These are phyloP conservation scores for Botrylloides violaceus DNA, from an alignment of 23 tunicate genomes.

Conservation along the genomic window DNA sequence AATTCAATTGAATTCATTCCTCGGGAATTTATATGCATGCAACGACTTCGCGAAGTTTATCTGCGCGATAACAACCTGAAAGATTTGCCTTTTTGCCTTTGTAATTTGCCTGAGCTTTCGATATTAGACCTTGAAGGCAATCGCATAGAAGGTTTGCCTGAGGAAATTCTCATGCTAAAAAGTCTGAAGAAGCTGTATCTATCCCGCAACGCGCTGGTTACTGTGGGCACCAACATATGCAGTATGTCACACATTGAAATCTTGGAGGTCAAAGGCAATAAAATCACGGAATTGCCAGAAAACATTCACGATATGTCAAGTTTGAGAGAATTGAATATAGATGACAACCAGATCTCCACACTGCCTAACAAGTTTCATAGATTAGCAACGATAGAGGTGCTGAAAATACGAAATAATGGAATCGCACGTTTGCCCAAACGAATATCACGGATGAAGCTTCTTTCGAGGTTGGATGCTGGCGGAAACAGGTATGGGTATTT, in stretches of 20 bases:
- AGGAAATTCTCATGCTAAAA: background rate
- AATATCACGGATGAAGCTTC: conserved; percentile 46
- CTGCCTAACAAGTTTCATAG: conserved; percentile 53
- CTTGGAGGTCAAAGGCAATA: conserved; percentile 48
- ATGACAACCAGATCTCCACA: conserved; percentile 30
- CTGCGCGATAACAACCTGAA: conserved; percentile 36
- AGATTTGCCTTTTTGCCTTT: conserved; percentile 37
- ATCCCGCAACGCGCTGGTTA: background rate
- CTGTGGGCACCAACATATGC: background rate
- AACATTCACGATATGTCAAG: conserved; percentile 29
- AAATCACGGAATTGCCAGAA: conserved; percentile 35
- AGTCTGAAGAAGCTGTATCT: conserved; percentile 3
- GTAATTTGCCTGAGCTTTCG: background rate
- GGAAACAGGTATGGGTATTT: conserved; percentile 61
- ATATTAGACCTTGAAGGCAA: conserved; percentile 18
- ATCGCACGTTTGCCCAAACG: conserved; percentile 54
- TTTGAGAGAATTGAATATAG: conserved; percentile 44
- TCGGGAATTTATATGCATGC: conserved; percentile 41
- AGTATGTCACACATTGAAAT: conserved; percentile 17
- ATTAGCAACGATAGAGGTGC: conserved; percentile 33
- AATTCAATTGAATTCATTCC: conserved; percentile 45
- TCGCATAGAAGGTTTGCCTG: background rate
- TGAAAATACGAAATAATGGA: conserved; percentile 60
- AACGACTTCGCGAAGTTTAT: conserved; percentile 47
- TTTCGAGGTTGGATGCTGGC: conserved; percentile 52